Percentiles rank a stretch among this genome's conserved stretches.
phyloP scores from a whole-genome alignment of 2,797 vertebrate genomes.

The Emydoidea blandingii region DNA sequence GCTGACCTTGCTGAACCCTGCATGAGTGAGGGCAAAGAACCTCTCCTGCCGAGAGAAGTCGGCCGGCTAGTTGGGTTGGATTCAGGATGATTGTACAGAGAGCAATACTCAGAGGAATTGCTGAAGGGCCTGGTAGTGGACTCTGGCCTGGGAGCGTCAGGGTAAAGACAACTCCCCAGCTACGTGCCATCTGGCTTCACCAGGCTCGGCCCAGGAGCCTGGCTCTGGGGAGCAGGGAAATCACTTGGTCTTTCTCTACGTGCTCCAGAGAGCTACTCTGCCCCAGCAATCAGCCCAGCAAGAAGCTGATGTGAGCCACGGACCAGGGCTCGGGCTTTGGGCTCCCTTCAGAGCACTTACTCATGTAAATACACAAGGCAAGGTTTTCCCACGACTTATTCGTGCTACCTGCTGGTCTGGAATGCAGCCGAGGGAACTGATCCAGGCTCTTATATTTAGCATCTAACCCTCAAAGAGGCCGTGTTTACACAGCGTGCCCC shows the following conservation, averaged over 20 bases:
- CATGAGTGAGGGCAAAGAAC: neutral
- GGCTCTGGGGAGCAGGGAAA: neutral
- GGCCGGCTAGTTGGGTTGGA: neutral
- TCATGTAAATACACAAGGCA: fast-evolving
- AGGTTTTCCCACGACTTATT: neutral
- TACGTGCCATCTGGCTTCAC: neutral
- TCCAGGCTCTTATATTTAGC: neutral
- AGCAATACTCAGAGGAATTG: fast-evolving
- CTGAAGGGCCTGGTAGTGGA: neutral
- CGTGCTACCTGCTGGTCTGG: neutral
- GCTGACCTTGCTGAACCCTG: neutral
- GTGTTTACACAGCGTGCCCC: fast-evolving
- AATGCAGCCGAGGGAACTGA: neutral
- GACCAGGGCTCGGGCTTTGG: neutral
- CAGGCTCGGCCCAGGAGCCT: fast-evolving
- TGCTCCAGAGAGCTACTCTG: neutral
- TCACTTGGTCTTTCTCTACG: fast-evolving
- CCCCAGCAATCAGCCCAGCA: neutral
- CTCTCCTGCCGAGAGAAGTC: fast-evolving
- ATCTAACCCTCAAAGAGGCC: neutral
- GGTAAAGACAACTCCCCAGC: neutral
- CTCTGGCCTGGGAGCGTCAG: constrained; percentile 62
- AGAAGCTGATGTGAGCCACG: fast-evolving
- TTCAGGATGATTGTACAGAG: neutral
- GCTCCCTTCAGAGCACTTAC: neutral